A percentile compares a stretch with the other conserved stretches of the same genome.
These are phyloP conservation scores for Hyppa rectilinea DNA, from an alignment of 2,888 invertebrate species.

Conservation along the genomic window DNA sequence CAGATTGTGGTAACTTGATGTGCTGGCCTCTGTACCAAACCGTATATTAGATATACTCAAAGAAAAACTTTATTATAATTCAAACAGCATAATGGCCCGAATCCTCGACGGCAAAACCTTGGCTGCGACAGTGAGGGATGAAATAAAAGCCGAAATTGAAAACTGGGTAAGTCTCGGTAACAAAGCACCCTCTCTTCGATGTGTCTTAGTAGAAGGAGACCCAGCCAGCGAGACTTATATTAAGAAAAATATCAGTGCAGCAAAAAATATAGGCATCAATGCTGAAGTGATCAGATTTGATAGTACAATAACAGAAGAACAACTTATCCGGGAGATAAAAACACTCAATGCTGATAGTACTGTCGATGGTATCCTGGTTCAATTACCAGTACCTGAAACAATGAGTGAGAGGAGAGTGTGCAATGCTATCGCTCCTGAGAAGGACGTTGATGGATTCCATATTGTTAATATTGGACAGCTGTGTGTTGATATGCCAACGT, in stretches of 20 bases:
- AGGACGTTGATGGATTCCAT: constrained; percentile 98
- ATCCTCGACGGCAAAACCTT: constrained; percentile 94
- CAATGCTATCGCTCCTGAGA: constrained; percentile 94
- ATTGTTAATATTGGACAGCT: constrained; percentile 95
- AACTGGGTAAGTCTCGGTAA: constrained; percentile 91
- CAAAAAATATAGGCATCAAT: constrained; percentile 91
- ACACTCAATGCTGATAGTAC: constrained; percentile 92
- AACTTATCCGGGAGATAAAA: constrained; percentile 92
- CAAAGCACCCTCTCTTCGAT: constrained; percentile 93
- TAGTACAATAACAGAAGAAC: constrained; percentile 91
- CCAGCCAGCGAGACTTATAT: constrained; percentile 96
- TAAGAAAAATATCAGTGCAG: constrained; percentile 93
- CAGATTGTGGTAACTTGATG: too few species aligned
- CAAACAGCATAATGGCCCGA: constrained; percentile 90
- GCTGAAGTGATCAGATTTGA: constrained; percentile 93
- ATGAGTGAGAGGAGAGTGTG: constrained; percentile 95
- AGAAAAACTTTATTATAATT: constrained; percentile 12
- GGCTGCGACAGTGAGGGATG: constrained; percentile 92
- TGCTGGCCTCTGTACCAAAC: too few species aligned
- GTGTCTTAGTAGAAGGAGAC: constrained; percentile 96
- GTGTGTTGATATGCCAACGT: constrained; percentile 93
- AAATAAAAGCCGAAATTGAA: constrained; percentile 92
- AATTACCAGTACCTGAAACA: constrained; percentile 95
- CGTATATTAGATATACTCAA: neutral
- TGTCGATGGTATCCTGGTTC: constrained; percentile 96